Evolutionary conservation across 2,888 invertebrate species (phyloP), one percentile per base, ranked within the genome.

Genomic region (Adineta ricciae): DNA sequence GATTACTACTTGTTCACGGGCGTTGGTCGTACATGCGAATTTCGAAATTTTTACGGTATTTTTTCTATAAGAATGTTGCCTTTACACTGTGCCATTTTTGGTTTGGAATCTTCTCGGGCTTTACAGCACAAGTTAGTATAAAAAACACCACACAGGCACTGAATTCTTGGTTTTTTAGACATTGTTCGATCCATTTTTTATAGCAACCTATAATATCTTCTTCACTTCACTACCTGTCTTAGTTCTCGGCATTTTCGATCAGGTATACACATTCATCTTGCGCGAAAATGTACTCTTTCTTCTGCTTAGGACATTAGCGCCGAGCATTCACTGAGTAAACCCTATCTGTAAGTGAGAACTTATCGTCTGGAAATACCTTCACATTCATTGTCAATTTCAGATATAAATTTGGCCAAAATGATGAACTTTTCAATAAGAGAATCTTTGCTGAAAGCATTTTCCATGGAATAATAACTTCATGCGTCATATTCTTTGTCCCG

Each of bases 21-120:
- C 88, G 90, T 36, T 90, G 90, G 98, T 98, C 97, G 1, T 99
- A 99, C 91, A 95, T 91, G 86, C 93, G 98, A 88, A 98, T 98
- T 97, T 96, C 96, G 93, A 97, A 96, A 93, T 98, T 98, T 92
- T 93, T 90, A 83, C 88, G 95, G 87, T 99, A 99, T 92, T 99
- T 99, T 93, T 99, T 99, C 93, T 99, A 99, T 92, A 99, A 99
- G 92, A 99, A 99, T 92, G 98, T 99, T 92, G 97, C 98, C 87
- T 99, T 99, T 92, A 99, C 99, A 84, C 93, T 99, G 87, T 97
- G 97, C 92, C 97, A 99, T 91, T 97, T 99, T 91, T 99, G 98
- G 99, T 99, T 95, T 92, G 97, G 97, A 87, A 97, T 99, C 92
- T 99, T 98, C 92, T 98, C 97, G 91, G 99, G 98, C 88, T 99